Evolutionary conservation across 2,888 invertebrate genomes (phyloP), one percentile per base, ranked within the genome.

Genomic region (Eupelmus urozonus): DNA sequence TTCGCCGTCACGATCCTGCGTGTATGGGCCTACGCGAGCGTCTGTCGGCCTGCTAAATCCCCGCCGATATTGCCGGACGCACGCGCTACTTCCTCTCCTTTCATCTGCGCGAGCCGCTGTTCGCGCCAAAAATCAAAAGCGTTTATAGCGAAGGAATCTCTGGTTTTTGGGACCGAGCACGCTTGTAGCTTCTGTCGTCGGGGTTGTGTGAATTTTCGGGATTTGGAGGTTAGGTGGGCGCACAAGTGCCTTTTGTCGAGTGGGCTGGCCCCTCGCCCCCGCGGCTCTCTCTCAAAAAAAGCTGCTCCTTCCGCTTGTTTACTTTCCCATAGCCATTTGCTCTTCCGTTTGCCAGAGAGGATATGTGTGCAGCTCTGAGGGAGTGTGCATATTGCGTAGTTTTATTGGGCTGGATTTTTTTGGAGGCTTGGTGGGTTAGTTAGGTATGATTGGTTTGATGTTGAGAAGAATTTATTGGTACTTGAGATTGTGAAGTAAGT

Each of bases 1-100:
- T 75, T 75, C 75, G 49, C 7, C 59, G 75, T 60, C 75, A 75
- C 75, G 75, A 27, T 11, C 13, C 59, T 45, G 13, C 13, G 2
- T 45, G 2, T 45, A 13, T 45, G n/a, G n/a, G n/a, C n/a, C n/a
- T n/a, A 45, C 45, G 2, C 27, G 11, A 7, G 2, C 29, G 2
- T 25, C 20, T 18, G 2, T 25, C 63, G 40, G 18, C 51, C 25
- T 5, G 25, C 13, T 13, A 16, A 73, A 73, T 73, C 73, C 42
- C 45, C 45, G 45, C 40, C 16, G 34, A 29, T 20, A 23, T 4
- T 16, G n/a, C 34, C 18, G n/a, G 49, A 57, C 57, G 66, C 66
- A 51, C 66, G 60, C 29, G 9, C 18, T 5, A 2, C 45, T 40
- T 20, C 29, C 70, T 59, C 70, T 2, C 16, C n/a, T 18, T 59